Evolutionary conservation across 2,113 vertebrate species (phyloP).

Genomic region (Globicephala melas): DNA sequence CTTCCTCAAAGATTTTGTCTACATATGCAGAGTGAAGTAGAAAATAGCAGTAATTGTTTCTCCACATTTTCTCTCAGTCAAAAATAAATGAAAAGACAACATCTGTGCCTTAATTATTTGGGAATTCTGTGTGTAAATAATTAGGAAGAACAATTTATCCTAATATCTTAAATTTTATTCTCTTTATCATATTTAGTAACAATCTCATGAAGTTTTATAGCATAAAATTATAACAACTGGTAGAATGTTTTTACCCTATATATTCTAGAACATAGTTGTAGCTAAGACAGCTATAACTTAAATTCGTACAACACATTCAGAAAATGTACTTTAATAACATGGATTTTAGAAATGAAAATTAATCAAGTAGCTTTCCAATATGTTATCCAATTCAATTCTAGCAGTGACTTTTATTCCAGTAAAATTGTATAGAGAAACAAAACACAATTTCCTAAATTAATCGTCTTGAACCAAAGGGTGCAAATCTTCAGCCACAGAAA

Average conservation of each 20-base stretch:
- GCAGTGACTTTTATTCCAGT: background rate
- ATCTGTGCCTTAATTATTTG: background rate
- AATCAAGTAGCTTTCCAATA: constrained; percentile 44
- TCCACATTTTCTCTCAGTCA: background rate
- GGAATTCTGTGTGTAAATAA: background rate
- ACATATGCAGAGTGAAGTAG: background rate
- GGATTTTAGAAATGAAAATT: background rate
- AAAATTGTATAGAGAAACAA: constrained; percentile 50
- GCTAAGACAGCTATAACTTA: background rate
- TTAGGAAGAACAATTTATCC: background rate
- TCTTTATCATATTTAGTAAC: background rate
- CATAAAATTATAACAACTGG: background rate
- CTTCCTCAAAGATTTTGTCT: background rate
- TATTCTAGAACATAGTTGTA: background rate
- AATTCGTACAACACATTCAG: constrained; percentile 34
- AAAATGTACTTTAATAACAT: constrained; percentile 40
- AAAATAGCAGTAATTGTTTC: background rate
- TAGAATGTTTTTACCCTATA: background rate
- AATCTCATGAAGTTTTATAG: background rate
- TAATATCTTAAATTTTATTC: background rate
- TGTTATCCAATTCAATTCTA: constrained; percentile 40
- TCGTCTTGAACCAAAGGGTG: constrained; percentile 47
- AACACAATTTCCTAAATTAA: constrained; percentile 68
- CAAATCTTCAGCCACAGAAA: constrained; percentile 41
- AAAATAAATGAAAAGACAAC: constrained; percentile 20